Evolutionary conservation across 2,888 invertebrate species (phyloP).

Genomic region (Andrena minutula): DNA sequence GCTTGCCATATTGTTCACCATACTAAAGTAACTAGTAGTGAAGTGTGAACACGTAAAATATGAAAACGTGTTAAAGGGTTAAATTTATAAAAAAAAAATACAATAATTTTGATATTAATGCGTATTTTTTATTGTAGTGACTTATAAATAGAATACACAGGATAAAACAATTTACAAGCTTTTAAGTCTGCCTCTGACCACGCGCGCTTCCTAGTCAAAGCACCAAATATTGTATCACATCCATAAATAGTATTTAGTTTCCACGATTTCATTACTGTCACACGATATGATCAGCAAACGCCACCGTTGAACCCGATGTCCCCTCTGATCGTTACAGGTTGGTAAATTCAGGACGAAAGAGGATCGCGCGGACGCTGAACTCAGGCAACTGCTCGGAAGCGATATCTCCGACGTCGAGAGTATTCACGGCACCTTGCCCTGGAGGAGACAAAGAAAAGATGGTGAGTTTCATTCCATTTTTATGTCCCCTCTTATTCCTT

Average conservation of each 20-base stretch:
- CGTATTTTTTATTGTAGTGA: no score
- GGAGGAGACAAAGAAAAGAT: slow-evolving; percentile 87
- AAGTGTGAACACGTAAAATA: no score
- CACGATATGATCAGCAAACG: slow-evolving; percentile 12
- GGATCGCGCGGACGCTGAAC: slow-evolving; percentile 92
- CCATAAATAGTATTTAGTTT: slow-evolving; percentile 11
- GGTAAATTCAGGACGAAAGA: slow-evolving; percentile 92
- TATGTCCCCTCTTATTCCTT: background rate
- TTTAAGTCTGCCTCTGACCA: no score
- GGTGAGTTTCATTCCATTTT: slow-evolving; percentile 76
- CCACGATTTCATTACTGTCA: slow-evolving; percentile 46
- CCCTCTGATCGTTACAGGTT: slow-evolving; percentile 85
- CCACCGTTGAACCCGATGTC: slow-evolving; percentile 25
- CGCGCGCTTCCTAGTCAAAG: no score
- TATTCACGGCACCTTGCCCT: slow-evolving; percentile 88
- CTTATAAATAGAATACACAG: no score
- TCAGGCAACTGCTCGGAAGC: slow-evolving; percentile 90
- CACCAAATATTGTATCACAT: no score
- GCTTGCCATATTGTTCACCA: no score
- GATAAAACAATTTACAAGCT: no score
- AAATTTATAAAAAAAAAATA: no score
- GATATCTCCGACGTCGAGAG: slow-evolving; percentile 88
- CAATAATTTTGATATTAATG: no score
- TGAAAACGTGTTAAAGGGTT: no score
- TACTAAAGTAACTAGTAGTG: no score